phyloP scores from a whole-genome alignment of 2,113 vertebrate species.

The Serilophus lunatus region DNA sequence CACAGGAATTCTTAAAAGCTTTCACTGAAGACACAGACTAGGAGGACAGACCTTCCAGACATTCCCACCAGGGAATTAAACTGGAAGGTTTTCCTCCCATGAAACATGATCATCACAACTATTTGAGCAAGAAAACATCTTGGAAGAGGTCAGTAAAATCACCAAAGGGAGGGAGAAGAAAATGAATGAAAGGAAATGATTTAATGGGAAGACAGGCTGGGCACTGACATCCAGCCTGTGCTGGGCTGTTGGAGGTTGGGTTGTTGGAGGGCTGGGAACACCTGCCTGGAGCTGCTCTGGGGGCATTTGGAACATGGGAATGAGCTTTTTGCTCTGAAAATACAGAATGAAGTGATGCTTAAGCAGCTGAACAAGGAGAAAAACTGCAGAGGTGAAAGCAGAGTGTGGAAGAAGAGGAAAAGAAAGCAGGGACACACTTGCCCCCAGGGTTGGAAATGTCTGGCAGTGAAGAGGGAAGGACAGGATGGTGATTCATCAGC shows the following conservation, averaged over 20 bases:
- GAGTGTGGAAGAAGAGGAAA: background rate
- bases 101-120: background rate
- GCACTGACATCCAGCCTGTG: background rate
- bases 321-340: background rate
- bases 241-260: background rate
- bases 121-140: background rate
- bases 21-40: background rate
- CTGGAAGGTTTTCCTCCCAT: background rate
- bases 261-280: background rate
- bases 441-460: background rate
- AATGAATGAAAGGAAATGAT: background rate
- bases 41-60: background rate
- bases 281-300: background rate
- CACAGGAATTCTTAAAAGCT: background rate
- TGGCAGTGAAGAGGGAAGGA: background rate
- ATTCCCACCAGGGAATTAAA: background rate
- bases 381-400: background rate
- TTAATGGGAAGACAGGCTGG: background rate
- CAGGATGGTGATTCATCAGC: background rate
- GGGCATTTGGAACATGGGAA: background rate
- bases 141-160: background rate
- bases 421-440: background rate
- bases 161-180: background rate
- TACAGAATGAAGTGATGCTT: background rate
- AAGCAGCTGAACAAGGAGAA: background rate